These are phyloP conservation scores for Phoxinus phoxinus DNA, from an alignment of 2,113 vertebrate genomes.

Conservation along the genomic window DNA sequence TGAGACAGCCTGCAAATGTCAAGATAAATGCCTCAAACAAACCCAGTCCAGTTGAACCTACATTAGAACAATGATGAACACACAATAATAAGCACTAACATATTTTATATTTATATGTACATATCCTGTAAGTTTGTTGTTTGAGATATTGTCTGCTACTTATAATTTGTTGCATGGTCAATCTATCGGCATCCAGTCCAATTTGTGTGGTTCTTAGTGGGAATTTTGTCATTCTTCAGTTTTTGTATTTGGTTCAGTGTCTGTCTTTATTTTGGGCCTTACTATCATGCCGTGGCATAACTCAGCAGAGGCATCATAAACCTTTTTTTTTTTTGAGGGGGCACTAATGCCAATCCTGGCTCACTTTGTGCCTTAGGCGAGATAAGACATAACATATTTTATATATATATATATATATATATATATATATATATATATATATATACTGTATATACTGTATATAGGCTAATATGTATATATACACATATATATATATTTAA, in stretches of 20 bases:
- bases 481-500: too few relatives aligned
- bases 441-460: too few relatives aligned
- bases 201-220: neutral
- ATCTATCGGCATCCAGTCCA: too few relatives aligned
- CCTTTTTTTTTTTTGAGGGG: neutral
- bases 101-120: neutral
- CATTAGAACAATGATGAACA: constrained; percentile 23
- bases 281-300: neutral
- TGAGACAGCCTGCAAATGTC: constrained; percentile 51
- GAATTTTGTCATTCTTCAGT: neutral
- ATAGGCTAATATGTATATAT: too few relatives aligned
- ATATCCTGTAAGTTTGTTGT: neutral
- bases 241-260: neutral
- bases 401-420: too few relatives aligned
- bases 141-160: neutral
- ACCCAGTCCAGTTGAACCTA: neutral
- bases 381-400: neutral
- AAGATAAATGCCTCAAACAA: constrained; percentile 21
- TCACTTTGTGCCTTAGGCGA: too few relatives aligned
- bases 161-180: neutral
- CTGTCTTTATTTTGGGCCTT: neutral
- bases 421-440: too few relatives aligned
- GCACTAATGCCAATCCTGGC: neutral
- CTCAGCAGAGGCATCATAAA: neutral
- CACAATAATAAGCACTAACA: neutral